Evolutionary conservation across 2,797 vertebrate genomes (phyloP), one percentile per base, ranked within the genome.

Genomic region (Epinephelus coioides): DNA sequence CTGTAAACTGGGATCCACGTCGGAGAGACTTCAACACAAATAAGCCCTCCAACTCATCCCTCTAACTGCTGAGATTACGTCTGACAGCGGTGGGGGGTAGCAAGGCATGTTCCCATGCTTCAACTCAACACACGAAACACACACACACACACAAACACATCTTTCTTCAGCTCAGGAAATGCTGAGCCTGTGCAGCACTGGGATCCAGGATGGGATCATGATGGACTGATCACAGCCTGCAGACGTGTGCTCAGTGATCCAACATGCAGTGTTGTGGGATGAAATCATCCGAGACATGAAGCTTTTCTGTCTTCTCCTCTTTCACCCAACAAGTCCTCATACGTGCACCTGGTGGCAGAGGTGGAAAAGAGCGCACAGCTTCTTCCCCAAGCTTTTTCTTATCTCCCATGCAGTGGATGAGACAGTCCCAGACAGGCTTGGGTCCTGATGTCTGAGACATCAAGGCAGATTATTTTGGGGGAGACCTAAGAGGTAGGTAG

Each of bases 21-120:
- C 79, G 64, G 74, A 68, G 49, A 43, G 68, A 76, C 46, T 69
- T 78, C 11, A 71, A n/a, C 71, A 50, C 65, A 43, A 75, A 63
- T 82, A 71, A 78, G 25, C 54, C 57, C 40, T 53, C 57, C 64
- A 49, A 73, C 44, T 73, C 81, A 68, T 56, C n/a, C 61, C 66
- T 57, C 47, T 71, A 83, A 84, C 79, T 23, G 77, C 69, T 76
- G 53, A 84, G 82, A 86, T 84, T 82, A 79, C 73, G 79, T 73
- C 63, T 86, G 83, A 88, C 84, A 81, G 59, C 53, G 54, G 72
- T 2, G 51, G 54, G 8, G 40, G n/a, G 70, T 15, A 18, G n/a
- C 43, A 40, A 51, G 47, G 73, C 57, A 71, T 46, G 66, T 53
- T 55, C n/a, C 54, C 65, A 1, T 27, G 6, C 15, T 54, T 59